Evolutionary conservation across 2,113 vertebrate species (phyloP).

Genomic region (Xenopus tropicalis): UCB_Xtro_10.0 CM004449.2:34355001-34355500

Average conservation of each 20-base stretch:
- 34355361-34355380: constrained; percentile 30
- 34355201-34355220: constrained; percentile 24
- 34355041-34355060: neutral
- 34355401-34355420: constrained; percentile 41
- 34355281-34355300: constrained; percentile 12
- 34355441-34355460: constrained; percentile 26
- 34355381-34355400: constrained; percentile 24
- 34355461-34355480: constrained; percentile 20
- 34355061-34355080: neutral
- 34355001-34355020: neutral
- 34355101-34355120: neutral
- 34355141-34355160: neutral
- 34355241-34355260: neutral
- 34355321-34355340: neutral
- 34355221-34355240: constrained; percentile 30
- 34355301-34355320: constrained; percentile 21
- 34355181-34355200: constrained; percentile 27
- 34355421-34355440: constrained; percentile 43
- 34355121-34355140: neutral
- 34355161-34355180: constrained; percentile 15
- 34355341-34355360: constrained; percentile 33
- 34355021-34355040: neutral
- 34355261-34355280: neutral
- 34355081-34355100: neutral
- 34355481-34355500: constrained; percentile 12